phyloP scores from a whole-genome alignment of 2,888 invertebrate genomes.

The Eulithis prunata region DNA sequence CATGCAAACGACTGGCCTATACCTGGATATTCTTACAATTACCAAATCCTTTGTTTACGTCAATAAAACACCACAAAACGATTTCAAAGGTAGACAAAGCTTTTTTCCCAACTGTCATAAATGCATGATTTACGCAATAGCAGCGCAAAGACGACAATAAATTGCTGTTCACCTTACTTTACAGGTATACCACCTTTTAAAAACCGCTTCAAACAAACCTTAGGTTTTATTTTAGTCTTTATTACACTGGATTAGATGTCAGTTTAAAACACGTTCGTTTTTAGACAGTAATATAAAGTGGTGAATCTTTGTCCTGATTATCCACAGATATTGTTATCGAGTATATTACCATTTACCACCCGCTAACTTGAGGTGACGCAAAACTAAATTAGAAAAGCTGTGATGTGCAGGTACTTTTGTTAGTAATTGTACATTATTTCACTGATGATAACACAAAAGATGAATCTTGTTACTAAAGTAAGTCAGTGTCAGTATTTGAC shows the following conservation, averaged over 20 bases:
- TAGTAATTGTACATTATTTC: slow-evolving; percentile 25
- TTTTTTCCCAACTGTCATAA: slow-evolving; percentile 77
- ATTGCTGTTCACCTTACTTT: slow-evolving; percentile 76
- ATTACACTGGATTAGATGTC: slow-evolving; percentile 30
- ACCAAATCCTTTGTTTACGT: slow-evolving; percentile 65
- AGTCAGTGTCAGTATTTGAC: too few species aligned
- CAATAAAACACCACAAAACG: slow-evolving; percentile 58
- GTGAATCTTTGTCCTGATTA: slow-evolving; percentile 60
- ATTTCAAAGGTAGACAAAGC: slow-evolving; percentile 71
- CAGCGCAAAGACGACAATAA: slow-evolving; percentile 78
- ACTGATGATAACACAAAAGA: too few species aligned
- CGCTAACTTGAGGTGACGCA: slow-evolving; percentile 75
- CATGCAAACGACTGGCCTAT: slow-evolving; percentile 21
- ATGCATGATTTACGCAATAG: slow-evolving; percentile 83
- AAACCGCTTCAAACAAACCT: slow-evolving; percentile 28
- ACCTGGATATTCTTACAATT: slow-evolving; percentile 48
- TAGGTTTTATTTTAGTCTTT: slow-evolving; percentile 46
- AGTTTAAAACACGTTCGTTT: slow-evolving; percentile 10
- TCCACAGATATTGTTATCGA: slow-evolving; percentile 76
- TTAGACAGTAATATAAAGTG: slow-evolving; percentile 41
- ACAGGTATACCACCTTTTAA: slow-evolving; percentile 53
- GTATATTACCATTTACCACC: slow-evolving; percentile 66
- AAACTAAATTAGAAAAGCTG: slow-evolving; percentile 59
- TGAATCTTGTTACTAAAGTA: too few species aligned
- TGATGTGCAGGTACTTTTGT: slow-evolving; percentile 48